Base-by-base conservation (phyloP, 2,888 invertebrate genomes). In the Cinara cedri region DNA sequence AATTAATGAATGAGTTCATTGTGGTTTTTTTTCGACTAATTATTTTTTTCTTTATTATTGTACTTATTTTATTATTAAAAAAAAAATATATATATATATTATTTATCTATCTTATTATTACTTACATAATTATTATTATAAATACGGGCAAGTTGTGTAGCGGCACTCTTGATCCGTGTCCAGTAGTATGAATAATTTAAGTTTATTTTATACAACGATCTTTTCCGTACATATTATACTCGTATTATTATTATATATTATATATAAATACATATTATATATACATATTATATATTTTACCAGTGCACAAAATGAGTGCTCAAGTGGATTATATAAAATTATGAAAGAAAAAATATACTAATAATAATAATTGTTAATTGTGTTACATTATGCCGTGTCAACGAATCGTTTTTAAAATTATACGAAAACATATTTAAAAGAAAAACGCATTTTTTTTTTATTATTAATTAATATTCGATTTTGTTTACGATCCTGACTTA, bases 301-400 rank as follows among this genome's bases (percentile, higher is more conserved):
- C 80, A 80, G 63, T 80, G 72, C 71, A 80, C 72, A 72, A 72
- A 80, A 65, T 80, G 71, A 72, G 80, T 66, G 72, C 80, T 72
- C 80, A 72, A 80, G 72, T 80, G 80, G 80, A 80, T 80, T 80
- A 55, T 80, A 72, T 34, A 65, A 44, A 51, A 62, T 24, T 46
- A 65, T 72, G 42, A 72, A 60, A 60, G 10, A 70, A 80, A 80
- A 54, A 70, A 72, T 60, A 70, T n/a, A 34, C 3, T 34, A 34
- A 34, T 34, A 34, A 34, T 34, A 34, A 34, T 66, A 68, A 76
- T 78, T 78, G 78, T 78, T 78, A 78, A 70, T 62, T 78, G 78
- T 78, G 78, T 78, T 78, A 70, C 66, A 78, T 76, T 78, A 68
- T 68, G 70, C 78, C 65, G n/a, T 78, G 70, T 78, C 78, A 78